Percentiles rank a stretch among this genome's conserved stretches.
Evolutionary conservation across 2,113 vertebrate species (phyloP).

Genomic region (Regulus satrapa): DNA sequence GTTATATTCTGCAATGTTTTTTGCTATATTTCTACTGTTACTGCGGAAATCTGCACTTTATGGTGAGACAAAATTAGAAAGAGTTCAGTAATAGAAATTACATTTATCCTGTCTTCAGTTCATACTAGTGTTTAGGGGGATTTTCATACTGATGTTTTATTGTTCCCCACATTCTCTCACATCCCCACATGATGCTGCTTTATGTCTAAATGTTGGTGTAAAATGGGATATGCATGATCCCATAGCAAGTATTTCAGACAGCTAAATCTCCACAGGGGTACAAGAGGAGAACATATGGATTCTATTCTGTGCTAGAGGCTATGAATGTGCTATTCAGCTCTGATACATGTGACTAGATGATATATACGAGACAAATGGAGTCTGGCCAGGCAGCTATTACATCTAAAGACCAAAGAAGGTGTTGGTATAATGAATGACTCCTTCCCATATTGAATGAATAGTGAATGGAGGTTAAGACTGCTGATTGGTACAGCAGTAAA

Average conservation of each 20-base stretch:
- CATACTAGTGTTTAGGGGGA: not conserved
- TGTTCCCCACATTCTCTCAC: rapidly evolving
- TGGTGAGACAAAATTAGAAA: not conserved
- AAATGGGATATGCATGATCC: not conserved
- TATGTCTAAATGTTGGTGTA: not conserved
- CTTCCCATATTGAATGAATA: not conserved
- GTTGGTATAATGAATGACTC: not conserved
- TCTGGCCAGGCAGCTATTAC: not conserved
- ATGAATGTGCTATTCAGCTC: not conserved
- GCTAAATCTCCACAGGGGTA: not conserved
- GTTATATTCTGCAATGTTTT: not conserved
- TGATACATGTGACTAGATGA: not conserved
- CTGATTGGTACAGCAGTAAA: not conserved
- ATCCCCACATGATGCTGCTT: not conserved
- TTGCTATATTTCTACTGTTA: not conserved
- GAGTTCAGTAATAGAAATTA: not conserved
- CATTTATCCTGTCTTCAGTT: not conserved
- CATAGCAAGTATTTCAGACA: not conserved
- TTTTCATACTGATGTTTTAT: not conserved
- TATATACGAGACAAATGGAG: not conserved
- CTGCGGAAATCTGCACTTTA: not conserved
- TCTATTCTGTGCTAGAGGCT: not conserved
- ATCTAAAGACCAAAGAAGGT: not conserved
- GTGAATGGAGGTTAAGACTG: not conserved
- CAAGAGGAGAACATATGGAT: not conserved